Percentiles rank a stretch among this genome's conserved stretches.
Evolutionary conservation across 2,888 invertebrate genomes (phyloP).

Genomic region (Dugesia japonica): DNA sequence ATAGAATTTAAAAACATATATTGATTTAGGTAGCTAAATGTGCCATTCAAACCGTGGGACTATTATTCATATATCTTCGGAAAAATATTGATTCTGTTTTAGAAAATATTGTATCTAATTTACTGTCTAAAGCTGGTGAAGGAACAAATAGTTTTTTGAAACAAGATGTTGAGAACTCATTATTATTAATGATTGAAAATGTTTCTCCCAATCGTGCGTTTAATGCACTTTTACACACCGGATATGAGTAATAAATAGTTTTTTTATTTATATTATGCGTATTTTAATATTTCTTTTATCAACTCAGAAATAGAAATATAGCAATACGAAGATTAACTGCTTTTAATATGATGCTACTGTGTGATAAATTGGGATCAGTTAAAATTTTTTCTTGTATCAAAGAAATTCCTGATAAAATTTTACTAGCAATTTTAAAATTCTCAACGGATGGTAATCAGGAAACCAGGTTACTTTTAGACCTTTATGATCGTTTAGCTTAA

Average conservation of each 20-base stretch:
- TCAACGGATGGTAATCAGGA: slow-evolving; percentile 71
- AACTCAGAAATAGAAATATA: slow-evolving; percentile 62
- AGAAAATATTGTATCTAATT: slow-evolving; percentile 64
- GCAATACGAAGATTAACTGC: slow-evolving; percentile 69
- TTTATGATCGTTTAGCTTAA: no score
- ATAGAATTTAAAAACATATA: background rate
- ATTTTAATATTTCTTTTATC: background rate
- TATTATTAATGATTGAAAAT: slow-evolving; percentile 66
- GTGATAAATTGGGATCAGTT: slow-evolving; percentile 60
- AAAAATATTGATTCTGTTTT: slow-evolving; percentile 58
- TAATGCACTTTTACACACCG: slow-evolving; percentile 44
- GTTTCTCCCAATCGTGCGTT: slow-evolving; percentile 53
- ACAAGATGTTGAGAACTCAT: slow-evolving; percentile 67
- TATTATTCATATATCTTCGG: slow-evolving; percentile 56
- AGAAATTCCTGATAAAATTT: slow-evolving; percentile 64
- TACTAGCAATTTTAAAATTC: slow-evolving; percentile 66
- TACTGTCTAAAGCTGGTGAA: slow-evolving; percentile 74
- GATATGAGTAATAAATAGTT: slow-evolving; percentile 35
- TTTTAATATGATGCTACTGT: slow-evolving; percentile 58
- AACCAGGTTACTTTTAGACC: no score
- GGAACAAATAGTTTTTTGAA: slow-evolving; percentile 66
- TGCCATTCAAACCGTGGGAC: slow-evolving; percentile 66
- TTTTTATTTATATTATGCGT: background rate
- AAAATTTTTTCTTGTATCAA: slow-evolving; percentile 59
- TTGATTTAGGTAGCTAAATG: slow-evolving; percentile 55